These are phyloP conservation scores for Orthosia gracilis DNA, from an alignment of 2,888 invertebrate species.

Conservation along the genomic window DNA sequence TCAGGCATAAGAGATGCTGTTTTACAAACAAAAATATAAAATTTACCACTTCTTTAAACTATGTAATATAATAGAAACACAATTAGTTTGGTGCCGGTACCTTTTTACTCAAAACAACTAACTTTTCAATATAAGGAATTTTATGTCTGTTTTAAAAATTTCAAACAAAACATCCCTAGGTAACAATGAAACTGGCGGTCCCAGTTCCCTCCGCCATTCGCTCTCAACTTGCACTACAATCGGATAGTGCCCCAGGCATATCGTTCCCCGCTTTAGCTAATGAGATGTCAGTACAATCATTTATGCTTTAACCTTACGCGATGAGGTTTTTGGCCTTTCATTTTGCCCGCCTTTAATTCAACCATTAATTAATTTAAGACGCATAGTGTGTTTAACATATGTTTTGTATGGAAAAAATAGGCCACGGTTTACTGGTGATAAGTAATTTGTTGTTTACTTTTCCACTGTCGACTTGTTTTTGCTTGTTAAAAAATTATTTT, in stretches of 20 bases:
- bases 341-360: slow-evolving; percentile 84
- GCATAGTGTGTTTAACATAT: slow-evolving; percentile 60
- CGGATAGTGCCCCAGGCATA: slow-evolving; percentile 83
- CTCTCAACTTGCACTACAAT: slow-evolving; percentile 60
- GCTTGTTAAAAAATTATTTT: slow-evolving; percentile 40
- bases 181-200: neutral
- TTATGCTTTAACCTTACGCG: slow-evolving; percentile 89
- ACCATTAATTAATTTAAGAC: slow-evolving; percentile 82
- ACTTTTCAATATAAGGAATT: too few relatives aligned
- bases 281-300: slow-evolving; percentile 91
- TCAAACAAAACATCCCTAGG: neutral
- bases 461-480: slow-evolving; percentile 56
- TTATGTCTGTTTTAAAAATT: too few relatives aligned
- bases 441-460: slow-evolving; percentile 45
- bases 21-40: too few relatives aligned
- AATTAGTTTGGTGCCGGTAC: too few relatives aligned
- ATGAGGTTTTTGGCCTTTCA: slow-evolving; percentile 89
- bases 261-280: slow-evolving; percentile 89
- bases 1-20: too few relatives aligned
- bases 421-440: slow-evolving; percentile 48
- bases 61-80: too few relatives aligned
- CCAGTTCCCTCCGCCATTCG: slow-evolving; percentile 40
- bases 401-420: slow-evolving; percentile 48
- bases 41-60: too few relatives aligned
- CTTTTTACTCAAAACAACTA: neutral